Conservation (phyloP, 2,113 vertebrate genomes). For the Talpa occidentalis region DNA sequence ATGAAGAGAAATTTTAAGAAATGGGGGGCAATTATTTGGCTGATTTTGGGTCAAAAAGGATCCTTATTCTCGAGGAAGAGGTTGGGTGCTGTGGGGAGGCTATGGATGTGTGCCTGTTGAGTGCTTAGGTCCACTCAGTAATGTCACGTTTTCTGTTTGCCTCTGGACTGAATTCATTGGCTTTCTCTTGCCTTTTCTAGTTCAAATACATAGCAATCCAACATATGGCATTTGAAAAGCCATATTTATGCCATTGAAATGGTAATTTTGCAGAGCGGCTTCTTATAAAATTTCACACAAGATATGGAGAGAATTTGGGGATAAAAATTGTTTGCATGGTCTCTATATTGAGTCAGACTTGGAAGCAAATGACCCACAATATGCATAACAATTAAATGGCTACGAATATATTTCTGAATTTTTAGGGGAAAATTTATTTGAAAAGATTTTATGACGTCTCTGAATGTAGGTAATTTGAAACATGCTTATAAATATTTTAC, state of each 20-base stretch:
- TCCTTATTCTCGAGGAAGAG: neutral
- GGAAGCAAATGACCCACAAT: slow-evolving; percentile 13
- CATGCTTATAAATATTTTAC: slow-evolving; percentile 81
- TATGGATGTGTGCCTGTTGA: neutral
- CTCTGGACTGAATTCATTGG: neutral
- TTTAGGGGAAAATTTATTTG: slow-evolving; percentile 64
- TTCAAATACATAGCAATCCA: slow-evolving; percentile 35
- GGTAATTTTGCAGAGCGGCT: neutral
- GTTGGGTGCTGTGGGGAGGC: neutral
- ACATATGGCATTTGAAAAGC: slow-evolving; percentile 6
- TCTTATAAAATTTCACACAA: slow-evolving; percentile 1
- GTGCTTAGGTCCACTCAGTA: neutral
- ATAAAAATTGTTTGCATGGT: neutral
- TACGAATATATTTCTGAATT: slow-evolving; percentile 56
- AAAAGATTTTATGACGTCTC: slow-evolving; percentile 67
- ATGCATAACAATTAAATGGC: slow-evolving; percentile 35
- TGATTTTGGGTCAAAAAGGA: neutral
- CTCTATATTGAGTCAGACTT: slow-evolving; percentile 6
- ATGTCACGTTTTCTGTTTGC: neutral
- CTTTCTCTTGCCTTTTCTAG: slow-evolving; percentile 47
- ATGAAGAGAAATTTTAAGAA: neutral
- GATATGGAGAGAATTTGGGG: neutral
- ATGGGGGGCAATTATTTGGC: neutral
- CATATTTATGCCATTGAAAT: neutral
- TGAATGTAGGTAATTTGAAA: slow-evolving; percentile 62